Base-by-base conservation (phyloP, 2,888 invertebrate genomes). In the Tipula helvola region DNA sequence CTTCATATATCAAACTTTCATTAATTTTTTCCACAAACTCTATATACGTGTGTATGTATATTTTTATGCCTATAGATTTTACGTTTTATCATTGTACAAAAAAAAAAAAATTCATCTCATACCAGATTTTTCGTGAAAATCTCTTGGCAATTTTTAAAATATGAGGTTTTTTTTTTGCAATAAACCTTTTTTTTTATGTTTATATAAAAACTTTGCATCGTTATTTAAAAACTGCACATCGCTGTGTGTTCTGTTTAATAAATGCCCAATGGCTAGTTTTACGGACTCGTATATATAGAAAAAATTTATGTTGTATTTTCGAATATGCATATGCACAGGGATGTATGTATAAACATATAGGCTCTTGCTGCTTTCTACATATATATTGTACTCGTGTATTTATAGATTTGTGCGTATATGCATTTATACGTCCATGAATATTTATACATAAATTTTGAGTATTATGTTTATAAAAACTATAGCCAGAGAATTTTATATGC, bases 211-310 rank as follows among this genome's bases (percentile, higher is more conserved):
- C 71, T 71, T 71, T 71, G 71, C 71, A 71, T 71, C 71, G n/a
- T 71, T 71, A 71, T 71, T 71, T 71, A 71, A 71, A 71, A 71
- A 71, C 28, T 71, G 71, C 71, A 71, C 71, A 71, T 71, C 71
- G 71, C 71, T 71, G 71, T 71, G 71, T 71, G 10, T 71, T 71
- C 71, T 71, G 71, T 71, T 71, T 71, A 71, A 71, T 71, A 71
- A 71, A 71, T 71, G 71, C 71, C 71, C 71, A 71, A 71, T 71
- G 71, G 71, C 71, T 71, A 71, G 71, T 71, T 71, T 71, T 71
- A 71, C 71, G 71, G 71, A 71, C 71, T 71, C 28, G 28, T n/a
- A 52, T 71, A 71, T 71, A 71, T 18, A 71, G 28, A 71, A 71
- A 57, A 57, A 57, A 28, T 71, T 57, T 57, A 71, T 71, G 71